A percentile compares a stretch with the other conserved stretches of the same genome.
These are phyloP conservation scores for Strix uralensis DNA, from an alignment of 2,113 vertebrate genomes.

Conservation along the genomic window DNA sequence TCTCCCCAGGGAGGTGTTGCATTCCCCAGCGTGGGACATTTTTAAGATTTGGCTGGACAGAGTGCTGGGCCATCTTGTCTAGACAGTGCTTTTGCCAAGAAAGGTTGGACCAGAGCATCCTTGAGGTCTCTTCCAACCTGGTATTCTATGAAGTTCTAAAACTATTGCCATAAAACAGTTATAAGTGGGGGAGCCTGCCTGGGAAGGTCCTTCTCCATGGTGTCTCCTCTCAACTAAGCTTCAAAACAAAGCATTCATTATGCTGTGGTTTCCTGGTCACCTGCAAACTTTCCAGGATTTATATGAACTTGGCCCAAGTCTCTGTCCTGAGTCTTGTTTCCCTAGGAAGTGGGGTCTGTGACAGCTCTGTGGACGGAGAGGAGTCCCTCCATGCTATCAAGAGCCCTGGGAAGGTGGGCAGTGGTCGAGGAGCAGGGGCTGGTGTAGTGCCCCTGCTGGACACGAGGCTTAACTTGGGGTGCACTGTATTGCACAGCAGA, in stretches of 20 bases:
- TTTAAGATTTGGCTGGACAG: too few species aligned
- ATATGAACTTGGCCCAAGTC: neutral
- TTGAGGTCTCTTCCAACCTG: too few species aligned
- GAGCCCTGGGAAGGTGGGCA: neutral
- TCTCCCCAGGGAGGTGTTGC: too few species aligned
- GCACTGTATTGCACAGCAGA: rapidly evolving
- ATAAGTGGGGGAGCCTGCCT: neutral
- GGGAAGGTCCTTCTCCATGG: neutral
- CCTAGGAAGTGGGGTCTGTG: neutral
- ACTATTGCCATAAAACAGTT: neutral
- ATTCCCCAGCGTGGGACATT: too few species aligned
- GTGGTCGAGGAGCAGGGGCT: rapidly evolving
- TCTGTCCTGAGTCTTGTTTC: neutral
- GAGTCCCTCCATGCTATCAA: rapidly evolving
- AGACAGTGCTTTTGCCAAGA: too few species aligned
- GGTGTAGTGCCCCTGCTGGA: rapidly evolving
- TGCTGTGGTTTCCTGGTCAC: neutral
- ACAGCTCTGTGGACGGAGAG: neutral
- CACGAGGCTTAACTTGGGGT: rapidly evolving
- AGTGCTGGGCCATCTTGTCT: too few species aligned
- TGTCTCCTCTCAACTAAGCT: neutral
- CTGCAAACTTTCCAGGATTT: neutral
- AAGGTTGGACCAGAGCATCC: too few species aligned
- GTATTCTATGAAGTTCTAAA: neutral
- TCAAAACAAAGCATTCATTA: neutral